Evolutionary conservation across 2,113 vertebrate species (phyloP), one percentile per base, ranked within the genome.

Genomic region (Oreochromis aureus): DNA sequence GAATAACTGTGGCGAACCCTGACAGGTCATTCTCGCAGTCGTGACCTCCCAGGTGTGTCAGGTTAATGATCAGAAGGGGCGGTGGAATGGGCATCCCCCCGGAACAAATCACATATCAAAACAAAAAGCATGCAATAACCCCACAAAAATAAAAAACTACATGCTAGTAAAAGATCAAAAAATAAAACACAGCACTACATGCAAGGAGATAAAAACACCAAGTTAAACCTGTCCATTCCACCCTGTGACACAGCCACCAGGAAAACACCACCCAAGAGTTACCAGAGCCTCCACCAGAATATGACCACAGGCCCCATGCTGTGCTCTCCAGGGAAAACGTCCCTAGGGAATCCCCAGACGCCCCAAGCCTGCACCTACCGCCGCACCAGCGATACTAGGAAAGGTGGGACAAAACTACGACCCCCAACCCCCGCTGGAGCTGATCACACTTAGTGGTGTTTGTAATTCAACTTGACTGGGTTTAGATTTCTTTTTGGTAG

Each of bases 31-130:
- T 51, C 48, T 51, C 4, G 4, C 18, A 53, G 51, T 53, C 10
- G 51, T 19, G 18, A n/a, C 18, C 51, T 53, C 51, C 51, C 51
- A 53, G 19, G 2, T 53, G 51, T 53, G 51, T 53, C 19, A n/a
- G 51, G 51, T 53, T 54, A 53, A 53, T 53, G 51, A 53, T 53
- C 18, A 53, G 51, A 8, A 53, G 5, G 18, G 51, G 51, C 1
- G 8, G 51, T 53, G 18, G 51, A 53, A 53, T n/a, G 8, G 5
- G 51, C 2, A n/a, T 3, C 18, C 51, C 51, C 51, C 51, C 0
- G 51, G 2, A 53, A 53, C 18, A 53, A 53, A 53, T 10, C 51
- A n/a, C 51, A 53, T 53, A 53, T 53, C 5, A n/a, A 53, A 53
- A 53, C 51, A n/a, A 53, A 53, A 53, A 10, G 51, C 18, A 53